Evolutionary conservation across 1,140 invertebrate genomes (phyloP).

Genomic region (Drosophila novamexicana): DNA sequence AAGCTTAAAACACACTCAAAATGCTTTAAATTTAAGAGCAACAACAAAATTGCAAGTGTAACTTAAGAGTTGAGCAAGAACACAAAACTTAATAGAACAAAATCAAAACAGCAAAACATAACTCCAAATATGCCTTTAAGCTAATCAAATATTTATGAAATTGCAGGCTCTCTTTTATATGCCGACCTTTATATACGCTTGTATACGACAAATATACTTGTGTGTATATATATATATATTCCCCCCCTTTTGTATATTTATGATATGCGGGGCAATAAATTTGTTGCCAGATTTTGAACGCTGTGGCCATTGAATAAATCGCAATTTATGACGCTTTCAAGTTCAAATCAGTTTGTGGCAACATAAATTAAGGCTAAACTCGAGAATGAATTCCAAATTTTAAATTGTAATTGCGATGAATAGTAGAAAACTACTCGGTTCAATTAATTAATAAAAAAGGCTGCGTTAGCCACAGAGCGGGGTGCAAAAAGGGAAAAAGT

Average conservation of each 20-base stretch:
- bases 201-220: background rate
- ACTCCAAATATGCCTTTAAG: conserved; percentile 60
- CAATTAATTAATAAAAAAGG: conserved; percentile 58
- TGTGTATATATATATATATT: background rate
- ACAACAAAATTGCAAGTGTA: conserved; percentile 4
- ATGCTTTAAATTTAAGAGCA: conserved; percentile 40
- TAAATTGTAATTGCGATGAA: background rate
- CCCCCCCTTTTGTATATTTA: conserved; percentile 46
- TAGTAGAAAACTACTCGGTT: conserved; percentile 6
- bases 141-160: conserved; percentile 78
- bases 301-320: conserved; percentile 42
- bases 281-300: conserved; percentile 44
- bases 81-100: conserved; percentile 22
- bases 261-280: conserved; percentile 56
- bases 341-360: conserved; percentile 34
- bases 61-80: background rate
- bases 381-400: conserved; percentile 1
- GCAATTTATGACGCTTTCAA: conserved; percentile 41
- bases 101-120: conserved; percentile 26
- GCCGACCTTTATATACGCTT: too few relatives aligned
- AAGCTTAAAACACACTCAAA: conserved; percentile 29
- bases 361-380: conserved; percentile 32
- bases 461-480: conserved; percentile 1
- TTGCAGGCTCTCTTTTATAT: conserved; percentile 22
- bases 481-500: background rate